Conservation (phyloP, 2,888 invertebrate species). For the Oeneis ivallda region DNA sequence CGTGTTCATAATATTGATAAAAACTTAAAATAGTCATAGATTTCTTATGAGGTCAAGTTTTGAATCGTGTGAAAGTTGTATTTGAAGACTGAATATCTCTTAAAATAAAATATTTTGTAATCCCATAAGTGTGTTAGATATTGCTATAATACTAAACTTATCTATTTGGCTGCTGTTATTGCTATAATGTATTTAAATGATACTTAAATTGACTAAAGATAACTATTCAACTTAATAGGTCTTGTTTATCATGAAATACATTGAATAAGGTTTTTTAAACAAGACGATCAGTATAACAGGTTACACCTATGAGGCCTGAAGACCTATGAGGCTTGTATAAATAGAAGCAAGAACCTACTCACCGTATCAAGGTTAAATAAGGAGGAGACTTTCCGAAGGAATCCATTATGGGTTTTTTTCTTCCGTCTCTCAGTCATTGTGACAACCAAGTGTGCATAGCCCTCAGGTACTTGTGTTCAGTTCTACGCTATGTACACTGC, state of each 20-base stretch:
- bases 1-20: neutral
- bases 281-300: neutral
- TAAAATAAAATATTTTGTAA: neutral
- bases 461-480: constrained; percentile 63
- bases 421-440: constrained; percentile 81
- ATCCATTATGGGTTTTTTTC: constrained; percentile 84
- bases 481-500: constrained; percentile 80
- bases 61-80: constrained; percentile 20
- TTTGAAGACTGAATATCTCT: neutral
- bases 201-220: neutral
- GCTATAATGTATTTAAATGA: neutral
- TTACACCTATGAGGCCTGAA: constrained; percentile 10
- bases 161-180: constrained; percentile 37
- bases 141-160: constrained; percentile 4
- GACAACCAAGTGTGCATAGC: constrained; percentile 72
- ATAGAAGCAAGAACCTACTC: constrained; percentile 65
- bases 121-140: neutral
- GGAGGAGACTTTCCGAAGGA: constrained; percentile 93
- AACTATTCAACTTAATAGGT: neutral
- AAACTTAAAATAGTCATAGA: constrained; percentile 16
- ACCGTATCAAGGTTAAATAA: constrained; percentile 93
- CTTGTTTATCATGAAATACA: neutral
- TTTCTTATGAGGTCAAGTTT: constrained; percentile 17
- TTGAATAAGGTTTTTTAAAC: neutral
- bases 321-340: constrained; percentile 17